Base-by-base conservation (phyloP, 2,888 invertebrate species). In the Drosophila nigricruria region DNA sequence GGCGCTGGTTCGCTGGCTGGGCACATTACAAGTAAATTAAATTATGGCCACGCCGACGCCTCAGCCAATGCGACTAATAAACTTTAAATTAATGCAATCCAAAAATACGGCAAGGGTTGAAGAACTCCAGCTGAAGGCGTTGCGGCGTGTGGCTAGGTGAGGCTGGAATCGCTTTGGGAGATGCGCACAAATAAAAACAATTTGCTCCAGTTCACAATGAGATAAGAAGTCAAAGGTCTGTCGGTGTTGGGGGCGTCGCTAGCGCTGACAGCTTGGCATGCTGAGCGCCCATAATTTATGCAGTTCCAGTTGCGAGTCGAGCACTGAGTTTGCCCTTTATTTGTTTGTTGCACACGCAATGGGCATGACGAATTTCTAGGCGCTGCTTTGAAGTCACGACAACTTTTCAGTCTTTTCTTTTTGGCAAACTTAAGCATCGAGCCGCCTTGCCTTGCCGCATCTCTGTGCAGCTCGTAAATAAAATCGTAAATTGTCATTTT, bases 401-500 rank as follows among this genome's bases (percentile, higher is more conserved):
- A 61, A 45, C 38, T 54, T 52, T 42, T 45, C 27, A 12, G 10
- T 47, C 34, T 25, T 9, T 32, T 4, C 8, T 36, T 36, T 36
- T 52, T 50, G 58, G 63, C 68, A 56, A 30, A 70, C 42, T 56
- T 18, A 10, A 23, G n/a, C 36, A 38, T 57, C 25, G 20, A 42
- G 30, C 34, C 47, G 16, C 32, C 4, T 47, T 27, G 57, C 50
- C 18, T 58, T 27, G 57, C 50, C 18, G 54, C 57, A 53, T 47
- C 68, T 64, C 66, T 58, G 50, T 64, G 73, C 68, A 64, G 80
- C 73, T 86, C 90, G 90, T 90, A 90, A 86, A 86, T 88, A 89
- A 89, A 83, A 76, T 82, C 81, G 89, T 88, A 88, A 86, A 86
- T 86, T 86, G 90, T 79, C 84, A 86, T 81, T 86, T 86, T 86